These are phyloP conservation scores for Drosophila setosimentum DNA, from an alignment of 2,888 invertebrate species.

Conservation along the genomic window DNA sequence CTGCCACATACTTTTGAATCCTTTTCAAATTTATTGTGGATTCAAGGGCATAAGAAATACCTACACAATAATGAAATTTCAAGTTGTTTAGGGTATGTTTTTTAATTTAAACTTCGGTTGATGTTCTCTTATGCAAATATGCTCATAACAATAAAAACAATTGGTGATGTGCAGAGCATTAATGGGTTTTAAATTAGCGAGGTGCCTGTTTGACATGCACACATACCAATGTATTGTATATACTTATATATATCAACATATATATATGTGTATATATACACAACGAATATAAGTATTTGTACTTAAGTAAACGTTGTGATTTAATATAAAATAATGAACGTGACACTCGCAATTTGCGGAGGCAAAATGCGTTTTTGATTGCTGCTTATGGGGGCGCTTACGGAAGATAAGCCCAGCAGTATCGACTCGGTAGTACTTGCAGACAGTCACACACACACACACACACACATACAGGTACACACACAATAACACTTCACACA, in stretches of 20 bases:
- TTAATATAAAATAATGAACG: constrained; percentile 64
- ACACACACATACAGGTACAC: constrained; percentile 8
- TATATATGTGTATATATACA: neutral
- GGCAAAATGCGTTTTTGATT: constrained; percentile 67
- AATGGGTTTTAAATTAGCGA: constrained; percentile 30
- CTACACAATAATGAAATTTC: neutral
- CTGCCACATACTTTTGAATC: neutral
- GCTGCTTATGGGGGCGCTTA: constrained; percentile 55
- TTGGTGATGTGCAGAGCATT: constrained; percentile 13
- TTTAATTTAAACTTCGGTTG: neutral
- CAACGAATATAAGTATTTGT: constrained; percentile 30
- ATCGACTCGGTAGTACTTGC: constrained; percentile 37
- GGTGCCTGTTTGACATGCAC: neutral
- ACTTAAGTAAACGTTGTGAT: constrained; percentile 40
- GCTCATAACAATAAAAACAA: neutral
- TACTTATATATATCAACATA: neutral
- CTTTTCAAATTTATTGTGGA: neutral
- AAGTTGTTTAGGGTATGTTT: neutral
- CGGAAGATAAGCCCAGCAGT: constrained; percentile 54
- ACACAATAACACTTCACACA: constrained; percentile 6
- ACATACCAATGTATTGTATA: neutral
- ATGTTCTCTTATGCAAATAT: neutral
- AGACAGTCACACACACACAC: constrained; percentile 18
- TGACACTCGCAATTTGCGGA: constrained; percentile 46
- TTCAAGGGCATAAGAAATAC: neutral